Conservation (phyloP, 2,113 vertebrate species). For the Pangasianodon gigas region DNA sequence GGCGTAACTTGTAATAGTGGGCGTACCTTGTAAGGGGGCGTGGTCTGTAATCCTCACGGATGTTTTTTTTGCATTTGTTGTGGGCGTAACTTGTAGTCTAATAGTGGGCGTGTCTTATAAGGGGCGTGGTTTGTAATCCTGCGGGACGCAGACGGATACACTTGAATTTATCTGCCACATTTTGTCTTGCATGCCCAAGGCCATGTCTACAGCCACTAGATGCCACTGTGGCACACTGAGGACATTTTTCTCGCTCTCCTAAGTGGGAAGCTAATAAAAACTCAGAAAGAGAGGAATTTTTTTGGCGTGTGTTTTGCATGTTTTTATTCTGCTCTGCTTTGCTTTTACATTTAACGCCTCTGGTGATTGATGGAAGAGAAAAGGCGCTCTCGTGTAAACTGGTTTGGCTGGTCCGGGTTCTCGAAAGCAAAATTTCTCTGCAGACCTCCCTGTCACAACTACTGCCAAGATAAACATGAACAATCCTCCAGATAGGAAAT, state of each 20-base stretch:
- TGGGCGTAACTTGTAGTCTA: too few relatives aligned
- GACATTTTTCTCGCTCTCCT: not conserved
- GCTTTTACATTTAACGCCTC: not conserved
- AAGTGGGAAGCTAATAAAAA: too few relatives aligned
- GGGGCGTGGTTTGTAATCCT: too few relatives aligned
- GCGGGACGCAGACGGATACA: too few relatives aligned
- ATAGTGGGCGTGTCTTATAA: too few relatives aligned
- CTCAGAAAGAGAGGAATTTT: not conserved
- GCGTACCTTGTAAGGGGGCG: too few relatives aligned
- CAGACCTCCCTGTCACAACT: not conserved
- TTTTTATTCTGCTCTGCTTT: not conserved
- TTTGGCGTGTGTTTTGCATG: not conserved
- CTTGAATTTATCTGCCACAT: not conserved
- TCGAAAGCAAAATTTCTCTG: not conserved
- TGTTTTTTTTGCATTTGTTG: too few relatives aligned
- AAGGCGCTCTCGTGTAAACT: not conserved
- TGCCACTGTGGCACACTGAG: not conserved
- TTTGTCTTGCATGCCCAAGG: not conserved
- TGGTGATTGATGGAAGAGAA: not conserved
- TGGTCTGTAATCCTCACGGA: too few relatives aligned
- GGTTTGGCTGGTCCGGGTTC: slow-evolving; percentile 28
- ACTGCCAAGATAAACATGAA: not conserved
- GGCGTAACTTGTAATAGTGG: too few relatives aligned
- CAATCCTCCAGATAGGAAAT: not conserved
- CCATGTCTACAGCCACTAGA: not conserved